Percentiles rank a stretch among this genome's conserved stretches.
These are phyloP conservation scores for Lemur catta DNA, from an alignment of 2,797 vertebrate species.

Conservation along the genomic window DNA sequence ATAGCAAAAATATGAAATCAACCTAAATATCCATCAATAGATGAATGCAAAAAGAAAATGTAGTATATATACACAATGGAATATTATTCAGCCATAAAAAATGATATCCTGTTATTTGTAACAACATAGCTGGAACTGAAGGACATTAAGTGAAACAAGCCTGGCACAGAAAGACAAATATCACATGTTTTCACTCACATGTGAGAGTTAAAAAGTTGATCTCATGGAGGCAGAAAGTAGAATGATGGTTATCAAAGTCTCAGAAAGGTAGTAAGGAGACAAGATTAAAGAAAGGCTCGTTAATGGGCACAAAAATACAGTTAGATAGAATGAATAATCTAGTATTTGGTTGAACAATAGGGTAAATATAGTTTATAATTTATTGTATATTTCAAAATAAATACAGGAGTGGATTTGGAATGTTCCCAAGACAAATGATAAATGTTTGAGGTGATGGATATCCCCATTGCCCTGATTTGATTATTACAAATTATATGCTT, in stretches of 20 bases:
- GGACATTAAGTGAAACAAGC: not conserved
- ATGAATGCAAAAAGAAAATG: not conserved
- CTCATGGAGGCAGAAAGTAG: not conserved
- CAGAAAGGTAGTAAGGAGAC: not conserved
- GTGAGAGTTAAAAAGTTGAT: not conserved
- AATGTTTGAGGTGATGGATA: not conserved
- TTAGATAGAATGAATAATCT: not conserved
- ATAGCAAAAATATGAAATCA: not conserved
- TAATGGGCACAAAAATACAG: not conserved
- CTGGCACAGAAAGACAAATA: not conserved
- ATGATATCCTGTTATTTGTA: not conserved
- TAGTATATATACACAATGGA: not conserved
- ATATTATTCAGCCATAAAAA: not conserved
- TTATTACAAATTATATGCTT: not conserved
- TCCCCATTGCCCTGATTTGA: not conserved
- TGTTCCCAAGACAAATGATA: not conserved
- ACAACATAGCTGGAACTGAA: not conserved
- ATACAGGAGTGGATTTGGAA: not conserved
- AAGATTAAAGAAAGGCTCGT: not conserved
- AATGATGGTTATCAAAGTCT: not conserved
- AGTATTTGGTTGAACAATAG: not conserved
- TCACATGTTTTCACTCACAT: not conserved
- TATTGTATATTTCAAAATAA: not conserved
- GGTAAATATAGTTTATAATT: not conserved
- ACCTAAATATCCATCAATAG: not conserved